Percentiles rank a stretch among this genome's conserved stretches.
Evolutionary conservation across 2,888 invertebrate species (phyloP).

Genomic region (Melipona bicolor): DNA sequence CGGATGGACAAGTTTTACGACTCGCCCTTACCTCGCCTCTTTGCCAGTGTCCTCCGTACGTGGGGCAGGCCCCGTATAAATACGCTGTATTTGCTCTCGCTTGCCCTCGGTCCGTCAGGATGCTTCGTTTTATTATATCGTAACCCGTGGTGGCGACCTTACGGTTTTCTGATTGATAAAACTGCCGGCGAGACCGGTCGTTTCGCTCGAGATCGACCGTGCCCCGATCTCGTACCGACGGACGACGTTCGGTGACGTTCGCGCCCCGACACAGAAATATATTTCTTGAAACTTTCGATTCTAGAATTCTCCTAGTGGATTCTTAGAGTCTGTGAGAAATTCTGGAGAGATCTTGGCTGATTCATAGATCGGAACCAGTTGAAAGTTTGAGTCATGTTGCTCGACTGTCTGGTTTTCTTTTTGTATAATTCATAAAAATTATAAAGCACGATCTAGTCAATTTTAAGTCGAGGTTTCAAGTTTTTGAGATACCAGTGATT

Average conservation of each 20-base stretch:
- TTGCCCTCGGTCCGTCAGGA: constrained; percentile 39
- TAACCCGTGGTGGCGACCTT: constrained; percentile 72
- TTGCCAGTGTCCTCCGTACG: constrained; percentile 34
- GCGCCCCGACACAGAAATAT: neutral
- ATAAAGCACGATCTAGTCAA: no score
- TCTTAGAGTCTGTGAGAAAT: no score
- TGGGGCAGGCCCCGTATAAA: constrained; percentile 57
- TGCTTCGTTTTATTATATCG: constrained; percentile 80
- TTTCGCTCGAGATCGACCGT: constrained; percentile 44
- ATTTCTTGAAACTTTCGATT: neutral
- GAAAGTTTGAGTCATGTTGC: no score
- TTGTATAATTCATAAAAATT: no score
- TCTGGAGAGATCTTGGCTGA: no score
- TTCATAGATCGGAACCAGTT: no score
- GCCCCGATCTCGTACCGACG: constrained; percentile 30
- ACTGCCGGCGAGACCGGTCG: constrained; percentile 61
- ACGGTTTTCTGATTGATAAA: constrained; percentile 77
- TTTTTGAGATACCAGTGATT: no score
- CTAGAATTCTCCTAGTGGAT: no score
- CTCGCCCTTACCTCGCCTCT: constrained; percentile 16
- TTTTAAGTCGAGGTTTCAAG: no score
- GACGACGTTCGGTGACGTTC: constrained; percentile 25
- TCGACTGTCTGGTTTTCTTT: no score
- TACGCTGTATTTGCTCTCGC: constrained; percentile 38
- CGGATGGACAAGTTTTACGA: constrained; percentile 80